Conservation (phyloP, 2,113 vertebrate genomes). For the Dasyprocta punctata region DNA sequence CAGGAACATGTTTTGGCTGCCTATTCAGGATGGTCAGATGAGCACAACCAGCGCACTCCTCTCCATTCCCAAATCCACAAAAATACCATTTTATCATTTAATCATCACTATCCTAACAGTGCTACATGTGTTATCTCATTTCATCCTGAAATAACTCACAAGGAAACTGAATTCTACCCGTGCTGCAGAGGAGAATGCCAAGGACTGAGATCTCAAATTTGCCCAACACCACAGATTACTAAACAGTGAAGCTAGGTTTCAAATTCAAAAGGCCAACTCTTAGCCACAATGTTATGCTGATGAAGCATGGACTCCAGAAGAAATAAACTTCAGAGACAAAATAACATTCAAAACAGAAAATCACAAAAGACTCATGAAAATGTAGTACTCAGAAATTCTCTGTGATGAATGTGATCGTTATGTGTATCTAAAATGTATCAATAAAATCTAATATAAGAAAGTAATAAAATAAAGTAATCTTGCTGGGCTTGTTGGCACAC, state of each 20-base stretch:
- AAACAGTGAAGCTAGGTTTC: not conserved
- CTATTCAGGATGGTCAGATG: not conserved
- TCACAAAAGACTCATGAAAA: not conserved
- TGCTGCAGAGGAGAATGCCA: not conserved
- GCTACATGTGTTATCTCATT: not conserved
- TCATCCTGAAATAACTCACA: not conserved
- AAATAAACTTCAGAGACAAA: not conserved
- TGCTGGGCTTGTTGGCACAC: no score
- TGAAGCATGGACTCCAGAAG: not conserved
- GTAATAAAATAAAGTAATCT: not conserved
- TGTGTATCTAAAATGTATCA: not conserved
- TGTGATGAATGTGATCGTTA: not conserved
- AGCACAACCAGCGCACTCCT: not conserved
- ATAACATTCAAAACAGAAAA: not conserved
- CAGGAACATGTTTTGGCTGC: not conserved
- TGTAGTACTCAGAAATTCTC: not conserved
- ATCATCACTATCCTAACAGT: not conserved
- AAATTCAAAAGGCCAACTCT: not conserved
- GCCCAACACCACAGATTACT: not conserved
- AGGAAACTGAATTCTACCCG: not conserved
- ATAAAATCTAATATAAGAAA: not conserved
- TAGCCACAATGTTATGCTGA: not conserved
- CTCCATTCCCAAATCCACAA: not conserved
- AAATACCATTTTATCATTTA: not conserved
- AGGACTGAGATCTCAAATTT: not conserved